Evolutionary conservation across 2,888 invertebrate species (phyloP).

Genomic region (Bembecia ichneumoniformis): DNA sequence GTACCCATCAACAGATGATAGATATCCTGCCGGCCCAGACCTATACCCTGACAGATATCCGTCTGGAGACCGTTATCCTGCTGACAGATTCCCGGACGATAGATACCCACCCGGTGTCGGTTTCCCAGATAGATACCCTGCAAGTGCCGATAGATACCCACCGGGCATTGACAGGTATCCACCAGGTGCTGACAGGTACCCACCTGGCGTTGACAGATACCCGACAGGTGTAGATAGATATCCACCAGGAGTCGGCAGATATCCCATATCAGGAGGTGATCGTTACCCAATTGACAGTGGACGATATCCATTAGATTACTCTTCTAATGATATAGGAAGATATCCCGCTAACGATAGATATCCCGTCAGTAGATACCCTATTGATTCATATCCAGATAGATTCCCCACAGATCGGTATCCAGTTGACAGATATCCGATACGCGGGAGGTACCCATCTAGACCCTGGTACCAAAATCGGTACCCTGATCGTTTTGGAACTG

Average conservation of each 20-base stretch:
- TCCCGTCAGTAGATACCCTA: conserved; percentile 52
- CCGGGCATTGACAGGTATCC: conserved; percentile 45
- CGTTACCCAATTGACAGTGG: conserved; percentile 55
- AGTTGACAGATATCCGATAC: conserved; percentile 40
- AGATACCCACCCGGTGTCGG: conserved; percentile 53
- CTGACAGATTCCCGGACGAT: conserved; percentile 63
- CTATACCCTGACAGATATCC: conserved; percentile 57
- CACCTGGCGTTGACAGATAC: conserved; percentile 43
- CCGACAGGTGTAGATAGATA: conserved; percentile 57
- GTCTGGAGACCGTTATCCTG: conserved; percentile 46
- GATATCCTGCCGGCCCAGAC: conserved; percentile 34
- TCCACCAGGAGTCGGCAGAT: conserved; percentile 57
- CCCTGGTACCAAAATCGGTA: conserved; percentile 46
- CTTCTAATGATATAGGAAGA: conserved; percentile 27
- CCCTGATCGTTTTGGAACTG: conserved; percentile 67
- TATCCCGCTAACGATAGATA: conserved; percentile 50
- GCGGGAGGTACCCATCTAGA: conserved; percentile 40
- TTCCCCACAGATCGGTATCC: conserved; percentile 44
- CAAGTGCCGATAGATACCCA: conserved; percentile 40
- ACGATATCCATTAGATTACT: conserved; percentile 43
- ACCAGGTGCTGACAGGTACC: conserved; percentile 52
- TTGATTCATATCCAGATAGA: conserved; percentile 47
- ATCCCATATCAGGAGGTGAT: conserved; percentile 31
- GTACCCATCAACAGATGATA: conserved; percentile 44
- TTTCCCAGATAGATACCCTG: conserved; percentile 44